phyloP scores from a whole-genome alignment of 2,113 vertebrate species.

The Montifringilla adamsi region DNA sequence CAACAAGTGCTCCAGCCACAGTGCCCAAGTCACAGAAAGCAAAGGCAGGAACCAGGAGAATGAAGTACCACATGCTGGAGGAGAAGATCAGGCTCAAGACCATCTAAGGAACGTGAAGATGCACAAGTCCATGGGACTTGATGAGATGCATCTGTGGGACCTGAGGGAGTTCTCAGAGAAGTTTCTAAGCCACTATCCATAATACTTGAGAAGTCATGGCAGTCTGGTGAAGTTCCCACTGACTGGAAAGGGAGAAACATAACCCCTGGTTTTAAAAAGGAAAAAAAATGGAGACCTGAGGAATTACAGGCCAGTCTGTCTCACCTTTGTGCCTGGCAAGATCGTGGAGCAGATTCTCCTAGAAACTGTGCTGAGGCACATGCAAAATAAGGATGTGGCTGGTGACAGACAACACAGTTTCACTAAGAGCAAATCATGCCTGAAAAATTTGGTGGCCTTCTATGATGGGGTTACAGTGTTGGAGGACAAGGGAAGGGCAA shows the following conservation, averaged over 20 bases:
- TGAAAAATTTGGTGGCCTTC: not conserved
- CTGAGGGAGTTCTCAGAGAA: not conserved
- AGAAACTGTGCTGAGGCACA: not conserved
- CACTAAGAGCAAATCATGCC: not conserved
- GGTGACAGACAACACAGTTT: not conserved
- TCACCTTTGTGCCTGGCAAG: not conserved
- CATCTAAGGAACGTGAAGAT: not conserved
- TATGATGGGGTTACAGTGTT: not conserved
- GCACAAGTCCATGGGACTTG: not conserved
- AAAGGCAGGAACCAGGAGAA: not conserved
- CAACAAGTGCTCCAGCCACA: not conserved
- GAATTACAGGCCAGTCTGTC: not conserved
- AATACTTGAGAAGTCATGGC: not conserved
- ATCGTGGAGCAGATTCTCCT: not conserved
- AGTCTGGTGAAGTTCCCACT: not conserved
- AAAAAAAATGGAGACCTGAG: not conserved
- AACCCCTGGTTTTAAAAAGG: not conserved
- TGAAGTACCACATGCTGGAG: not conserved
- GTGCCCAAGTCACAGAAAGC: not conserved
- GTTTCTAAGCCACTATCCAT: not conserved
- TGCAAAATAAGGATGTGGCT: not conserved
- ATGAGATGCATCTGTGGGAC: not conserved
- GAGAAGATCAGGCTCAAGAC: not conserved
- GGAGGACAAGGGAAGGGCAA: not conserved
- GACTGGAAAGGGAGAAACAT: not conserved